Base-by-base conservation (phyloP, 2,888 invertebrate genomes). In the Brachypterus glaber region DNA sequence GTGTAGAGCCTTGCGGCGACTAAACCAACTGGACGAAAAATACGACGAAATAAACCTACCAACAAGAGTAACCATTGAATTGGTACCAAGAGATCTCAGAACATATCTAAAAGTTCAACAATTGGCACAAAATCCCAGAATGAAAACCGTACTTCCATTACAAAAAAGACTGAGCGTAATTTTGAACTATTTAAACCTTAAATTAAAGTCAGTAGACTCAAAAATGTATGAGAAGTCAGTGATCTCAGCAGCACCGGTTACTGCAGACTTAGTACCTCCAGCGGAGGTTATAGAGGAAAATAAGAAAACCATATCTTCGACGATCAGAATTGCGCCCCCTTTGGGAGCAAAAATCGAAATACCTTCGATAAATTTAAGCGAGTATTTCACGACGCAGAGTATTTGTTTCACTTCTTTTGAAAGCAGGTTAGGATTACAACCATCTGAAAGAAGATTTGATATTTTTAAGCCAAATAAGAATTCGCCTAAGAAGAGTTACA, bases 41-140 rank as follows among this genome's bases (percentile, higher is more conserved):
- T 75, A 78, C 47, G 80, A 79, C 54, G 81, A 81, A 42, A 73
- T 82, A 32, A 81, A 82, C 55, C 67, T 92, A 42, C 91, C 92
- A 14, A 72, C 79, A 29, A 79, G 85, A 59, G 77, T 91, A 17
- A 71, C 74, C 34, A 76, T 93, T 33, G 74, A 77, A 59, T 68
- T 90, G 45, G 73, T 76, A 41, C 92, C 95, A 15, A 79, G 80
- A 41, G 78, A 79, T 52, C 82, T 83, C 67, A 69, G 70, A 45
- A 79, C 89, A 16, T 92, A 90, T 82, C 73, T 83, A 54, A 77
- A 79, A 52, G 90, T 95, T 17, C 92, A 92, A 62, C 73, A 75
- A 4, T 69, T 86, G 37, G 83, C 92, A 2, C 91, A 92, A 72
- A 95, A 95, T 73, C 95, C 95, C 17, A 76, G 91, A 49, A 74